Evolutionary conservation across 2,888 invertebrate genomes (phyloP), one percentile per base, ranked within the genome.

Genomic region (Drosophila borborema): DNA sequence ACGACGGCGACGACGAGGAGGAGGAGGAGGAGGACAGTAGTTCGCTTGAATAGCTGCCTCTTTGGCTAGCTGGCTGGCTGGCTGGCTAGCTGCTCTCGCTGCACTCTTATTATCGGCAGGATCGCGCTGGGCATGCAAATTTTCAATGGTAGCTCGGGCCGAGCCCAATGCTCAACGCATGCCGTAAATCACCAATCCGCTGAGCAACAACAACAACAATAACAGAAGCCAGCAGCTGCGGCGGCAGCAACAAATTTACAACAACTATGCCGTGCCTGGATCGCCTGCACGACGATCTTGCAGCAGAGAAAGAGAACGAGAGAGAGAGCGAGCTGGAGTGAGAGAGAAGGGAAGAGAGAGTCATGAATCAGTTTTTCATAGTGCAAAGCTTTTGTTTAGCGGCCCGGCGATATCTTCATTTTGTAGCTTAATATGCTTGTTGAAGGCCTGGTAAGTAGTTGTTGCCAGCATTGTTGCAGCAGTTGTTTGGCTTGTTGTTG

Each of bases 101-200:
- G 73, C 73, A 71, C 78, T 82, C 85, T 87, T 90, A 88, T 91
- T 89, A 89, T 90, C 89, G 81, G 82, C 89, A 81, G 90, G 82
- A 90, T 90, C 90, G 91, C 80, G 75, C 80, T 81, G 86, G 84
- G 80, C 88, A 90, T 90, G 89, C 89, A 90, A 90, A 90, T 90
- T 91, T 91, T 72, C 89, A 79, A 80, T 81, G 86, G 77, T 86
- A 74, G 81, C 81, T 46, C 61, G 46, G 68, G 70, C 71, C 68
- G 71, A 66, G 78, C 72, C 74, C 79, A 71, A 62, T 74, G 74
- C 86, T 72, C 73, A 86, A 89, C 89, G 86, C 90, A 89, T 87
- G 86, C 90, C 90, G 90, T 90, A 91, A 90, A 91, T 90, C 90
- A 87, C 91, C 83, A 88, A 80, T 81, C 76, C 64, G 70, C 45